These are phyloP conservation scores for Gastrophysa polygoni DNA, from an alignment of 2,888 invertebrate genomes.

Conservation along the genomic window DNA sequence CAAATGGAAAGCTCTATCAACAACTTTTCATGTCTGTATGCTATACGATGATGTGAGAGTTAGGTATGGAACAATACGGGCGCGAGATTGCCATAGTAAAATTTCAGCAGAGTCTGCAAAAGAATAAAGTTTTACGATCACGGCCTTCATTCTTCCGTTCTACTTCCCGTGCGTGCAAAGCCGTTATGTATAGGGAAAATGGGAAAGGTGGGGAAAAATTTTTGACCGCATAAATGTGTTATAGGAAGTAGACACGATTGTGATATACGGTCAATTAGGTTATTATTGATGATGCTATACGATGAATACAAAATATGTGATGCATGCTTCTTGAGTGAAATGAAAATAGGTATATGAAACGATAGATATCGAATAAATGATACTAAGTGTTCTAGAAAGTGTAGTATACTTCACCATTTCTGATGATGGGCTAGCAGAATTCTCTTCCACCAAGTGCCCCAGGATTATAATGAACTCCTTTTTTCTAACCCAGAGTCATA, in stretches of 20 bases:
- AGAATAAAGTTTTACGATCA: slow-evolving; percentile 9
- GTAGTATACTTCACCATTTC: too few species aligned
- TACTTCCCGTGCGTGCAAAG: background rate
- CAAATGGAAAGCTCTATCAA: background rate
- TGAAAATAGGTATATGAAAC: too few species aligned
- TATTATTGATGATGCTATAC: background rate
- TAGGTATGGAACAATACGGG: background rate
- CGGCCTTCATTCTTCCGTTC: background rate
- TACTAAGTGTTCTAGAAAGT: too few species aligned
- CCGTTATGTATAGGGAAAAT: background rate
- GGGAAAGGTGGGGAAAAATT: background rate
- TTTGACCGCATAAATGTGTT: background rate
- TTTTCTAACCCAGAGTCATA: too few species aligned
- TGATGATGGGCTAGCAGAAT: too few species aligned
- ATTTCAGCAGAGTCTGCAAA: slow-evolving; percentile 3
- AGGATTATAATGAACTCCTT: too few species aligned
- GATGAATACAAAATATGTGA: background rate
- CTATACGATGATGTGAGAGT: background rate
- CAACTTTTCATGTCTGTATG: slow-evolving; percentile 6
- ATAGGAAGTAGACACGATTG: background rate
- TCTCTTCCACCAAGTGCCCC: too few species aligned
- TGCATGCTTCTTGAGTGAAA: too few species aligned
- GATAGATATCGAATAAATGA: too few species aligned
- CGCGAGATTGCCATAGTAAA: slow-evolving; percentile 4
- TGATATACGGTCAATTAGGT: background rate